Conservation (phyloP, 2,113 vertebrate species). For the Morone saxatilis region DNA sequence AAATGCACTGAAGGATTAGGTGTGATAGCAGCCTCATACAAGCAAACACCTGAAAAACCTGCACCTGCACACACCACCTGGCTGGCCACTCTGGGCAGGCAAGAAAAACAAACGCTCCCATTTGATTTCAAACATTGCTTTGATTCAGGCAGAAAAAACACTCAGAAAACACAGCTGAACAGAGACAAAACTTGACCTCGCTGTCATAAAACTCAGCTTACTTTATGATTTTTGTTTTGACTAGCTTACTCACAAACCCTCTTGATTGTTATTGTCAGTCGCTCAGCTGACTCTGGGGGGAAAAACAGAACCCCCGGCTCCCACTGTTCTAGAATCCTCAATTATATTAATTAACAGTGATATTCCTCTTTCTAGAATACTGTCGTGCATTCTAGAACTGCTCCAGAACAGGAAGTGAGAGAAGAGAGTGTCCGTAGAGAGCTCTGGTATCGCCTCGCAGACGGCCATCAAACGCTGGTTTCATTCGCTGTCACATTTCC, state of each 20-base stretch:
- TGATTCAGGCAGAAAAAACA: slow-evolving; percentile 60
- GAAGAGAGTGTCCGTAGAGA: slow-evolving; percentile 49
- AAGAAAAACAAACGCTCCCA: background rate
- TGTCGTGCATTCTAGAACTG: slow-evolving; percentile 24
- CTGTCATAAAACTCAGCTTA: slow-evolving; percentile 48
- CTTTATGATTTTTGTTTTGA: slow-evolving; percentile 51
- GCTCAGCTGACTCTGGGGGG: slow-evolving; percentile 43
- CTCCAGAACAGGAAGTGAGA: slow-evolving; percentile 47
- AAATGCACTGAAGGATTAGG: background rate
- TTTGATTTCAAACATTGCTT: slow-evolving; percentile 56
- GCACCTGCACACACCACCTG: background rate
- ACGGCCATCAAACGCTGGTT: slow-evolving; percentile 43
- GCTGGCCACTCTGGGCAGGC: background rate
- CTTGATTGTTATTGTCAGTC: slow-evolving; percentile 62
- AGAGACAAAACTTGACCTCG: slow-evolving; percentile 33
- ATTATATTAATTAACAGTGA: background rate
- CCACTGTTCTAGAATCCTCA: slow-evolving; percentile 38
- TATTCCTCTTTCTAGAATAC: slow-evolving; percentile 21
- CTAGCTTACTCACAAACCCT: slow-evolving; percentile 47
- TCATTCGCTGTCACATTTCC: slow-evolving; percentile 18
- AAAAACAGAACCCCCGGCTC: slow-evolving; percentile 33
- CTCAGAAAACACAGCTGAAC: slow-evolving; percentile 25
- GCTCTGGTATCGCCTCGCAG: slow-evolving; percentile 47
- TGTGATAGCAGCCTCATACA: background rate
- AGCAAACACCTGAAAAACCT: slow-evolving; percentile 1